Base-by-base conservation (phyloP, 2,113 vertebrate genomes). In the Platysternon megacephalum region DNA sequence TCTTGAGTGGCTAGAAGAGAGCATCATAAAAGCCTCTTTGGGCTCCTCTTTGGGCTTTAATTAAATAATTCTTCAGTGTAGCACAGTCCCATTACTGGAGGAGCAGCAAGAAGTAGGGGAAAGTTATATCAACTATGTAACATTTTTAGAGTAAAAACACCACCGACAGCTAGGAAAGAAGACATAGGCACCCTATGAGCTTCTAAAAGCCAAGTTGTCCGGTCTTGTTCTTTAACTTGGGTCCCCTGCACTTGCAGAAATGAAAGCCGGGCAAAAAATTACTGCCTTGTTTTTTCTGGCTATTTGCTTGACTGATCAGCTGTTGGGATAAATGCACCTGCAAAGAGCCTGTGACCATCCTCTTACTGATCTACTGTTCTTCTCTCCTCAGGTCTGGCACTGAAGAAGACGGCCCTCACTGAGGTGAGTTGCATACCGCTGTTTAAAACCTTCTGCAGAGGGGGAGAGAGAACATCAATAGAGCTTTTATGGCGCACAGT, bases 361-460 rank as follows among this genome's bases (percentile, higher is more conserved):
- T 84, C 56, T 44, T 80, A 72, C 84, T 91, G 58, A 96, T 44
- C 65, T 11, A 74, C 32, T 93, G 91, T 74, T 29, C 48, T 96
- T 98, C 52, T 97, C 39, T 96, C 82, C 65, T 26, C 94, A 98
- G 98, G 97, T 91, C 76, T 94, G 90, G 95, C 94, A 56, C 91
- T 58, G 52, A 98, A 98, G 95, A 98, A 98, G 88, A 24, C 88
- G 0, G 81, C 95, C 2, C 8, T 95, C 5, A 92, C 93, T 0
- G 98, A 98, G 98, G 98, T 98, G 95, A 98, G 98, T 94, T 58
- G 5, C 29, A 74, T 58, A 48, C 92, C 89, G 44, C 68, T 82
- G 44, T 76, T 84, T 86, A 79, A 44, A 58, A 89, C 82, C 51
- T 55, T 42, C 35, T 72, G 2, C 10, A 68, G 82, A 85, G 42